Conservation (phyloP, 1,140 invertebrate genomes). For the Tetramorium parvispinum region DNA sequence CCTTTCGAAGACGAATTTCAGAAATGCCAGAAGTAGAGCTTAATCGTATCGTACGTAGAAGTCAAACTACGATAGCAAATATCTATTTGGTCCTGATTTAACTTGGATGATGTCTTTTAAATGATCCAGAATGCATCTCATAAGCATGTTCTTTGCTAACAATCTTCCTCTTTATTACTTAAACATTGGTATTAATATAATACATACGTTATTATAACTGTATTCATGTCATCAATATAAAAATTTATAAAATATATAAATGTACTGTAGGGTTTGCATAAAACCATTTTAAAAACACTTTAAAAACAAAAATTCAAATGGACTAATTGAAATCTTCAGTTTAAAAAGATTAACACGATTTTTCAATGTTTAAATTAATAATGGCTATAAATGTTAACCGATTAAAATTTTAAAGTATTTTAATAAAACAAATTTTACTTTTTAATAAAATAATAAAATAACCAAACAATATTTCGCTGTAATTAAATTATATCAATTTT, state of each 20-base stretch:
- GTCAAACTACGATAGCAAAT: conserved; percentile 61
- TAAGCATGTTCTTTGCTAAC: neutral
- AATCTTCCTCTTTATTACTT: neutral
- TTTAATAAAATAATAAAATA: too few relatives aligned
- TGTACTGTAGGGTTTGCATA: neutral
- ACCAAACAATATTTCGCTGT: too few relatives aligned
- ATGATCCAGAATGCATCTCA: neutral
- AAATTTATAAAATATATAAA: neutral
- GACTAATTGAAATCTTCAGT: neutral
- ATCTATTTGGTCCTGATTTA: conserved; percentile 12
- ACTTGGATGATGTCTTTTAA: neutral
- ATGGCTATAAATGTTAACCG: neutral
- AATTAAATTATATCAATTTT: neutral
- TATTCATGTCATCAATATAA: neutral
- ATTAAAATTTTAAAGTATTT: neutral
- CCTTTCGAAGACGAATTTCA: conserved; percentile 78
- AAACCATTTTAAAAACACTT: neutral
- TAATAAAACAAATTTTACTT: neutral
- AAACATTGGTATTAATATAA: neutral
- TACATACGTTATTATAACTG: neutral
- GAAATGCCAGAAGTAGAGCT: conserved; percentile 67
- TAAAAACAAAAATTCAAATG: neutral
- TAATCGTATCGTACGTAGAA: conserved; percentile 71
- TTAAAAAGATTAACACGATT: neutral
- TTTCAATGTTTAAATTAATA: neutral